Base-by-base conservation (phyloP, 92 coral and sea anemone genomes). In the Montipora capitata region DNA sequence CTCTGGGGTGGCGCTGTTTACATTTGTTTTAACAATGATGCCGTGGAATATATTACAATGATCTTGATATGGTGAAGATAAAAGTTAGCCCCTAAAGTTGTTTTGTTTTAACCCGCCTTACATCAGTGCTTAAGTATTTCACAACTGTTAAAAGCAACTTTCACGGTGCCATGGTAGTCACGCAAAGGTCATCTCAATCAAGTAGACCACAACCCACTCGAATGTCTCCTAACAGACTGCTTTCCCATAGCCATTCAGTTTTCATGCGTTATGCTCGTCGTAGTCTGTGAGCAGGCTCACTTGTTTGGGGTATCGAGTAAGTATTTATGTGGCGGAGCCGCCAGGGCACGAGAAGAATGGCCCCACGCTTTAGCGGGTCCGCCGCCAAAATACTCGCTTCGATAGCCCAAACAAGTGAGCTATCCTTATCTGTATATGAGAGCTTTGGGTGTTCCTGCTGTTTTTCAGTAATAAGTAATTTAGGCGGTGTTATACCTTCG, bases 1-100 rank as follows among this genome's bases (percentile, higher is more conserved):
- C 27, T n/a, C 44, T 68, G 52, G 77, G 54, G 85, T 66, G 76
- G 54, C 48, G 75, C 10, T 42, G 39, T 68, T 71, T 16, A 73
- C 20, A 48, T 48, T 27, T 56, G 4, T 56, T 43, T 0, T 44
- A 73, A 10, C 77, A 17, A 16, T 73, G 10, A 79, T 35, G 27
- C 73, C 20, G 27, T 18, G 16, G 61, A 17, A 48, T 49, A 45
- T 20, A 43, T 41, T 49, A 8, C 18, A 16, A 18, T 7, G 45
- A 43, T 48, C 63, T 13, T 13, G 58, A 44, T 48, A 14, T 10
- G n/a, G 82, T 58, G n/a, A 61, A 68, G 57, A 45, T 61, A 44
- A 10, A 39, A 35, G 8, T 61, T 40, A 27, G 35, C 35, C 35
- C 13, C 12, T 76, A 58, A 40, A 63, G 44, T 17, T 42, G 40